Base-by-base conservation (phyloP, 2,888 invertebrate species). In the Drosophila tripunctata region DNA sequence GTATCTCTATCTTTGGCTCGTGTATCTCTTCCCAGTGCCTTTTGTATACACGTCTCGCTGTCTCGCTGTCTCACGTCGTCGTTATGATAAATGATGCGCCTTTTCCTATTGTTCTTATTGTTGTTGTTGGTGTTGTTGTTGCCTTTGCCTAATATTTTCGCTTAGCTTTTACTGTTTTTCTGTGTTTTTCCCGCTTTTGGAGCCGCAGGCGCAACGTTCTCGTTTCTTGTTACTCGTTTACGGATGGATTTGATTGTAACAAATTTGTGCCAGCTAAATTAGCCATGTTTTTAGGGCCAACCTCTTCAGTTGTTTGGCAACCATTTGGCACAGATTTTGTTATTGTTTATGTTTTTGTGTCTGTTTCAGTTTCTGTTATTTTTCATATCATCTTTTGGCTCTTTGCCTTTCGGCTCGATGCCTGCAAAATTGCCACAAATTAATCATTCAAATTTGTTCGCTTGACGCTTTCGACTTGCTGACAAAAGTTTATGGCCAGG, bases 61-160 rank as follows among this genome's bases (percentile, higher is more conserved):
- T n/a, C n/a, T n/a, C 64, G 62, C 58, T 66, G 75, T 57, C 81
- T 69, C 81, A 78, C 81, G 78, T 75, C 68, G 52, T 70, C 77
- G 82, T 82, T 82, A 82, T 82, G 82, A 82, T 84, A 82, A 82
- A 82, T 82, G 82, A 82, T 84, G 81, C 81, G 63, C 56, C 68
- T 64, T 63, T 63, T 67, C 30, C 45, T 55, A 27, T 35, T 43
- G 12, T 62, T 58, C 15, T 40, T 51, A 5, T 19, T 50, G 4
- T 17, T 47, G 4, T 14, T 55, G 7, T 44, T 67, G 10, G 10
- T 48, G n/a, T 27, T 54, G 35, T 50, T 43, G 24, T 36, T 55
- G 55, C 65, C 41, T 78, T 75, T 77, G 75, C 61, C 69, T 78
- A 77, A 74, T 80, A 60, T 66, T 68, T 65, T 51, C 48, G 38